Evolutionary conservation across 1,140 invertebrate genomes (phyloP).

Genomic region (Brachionus calyciflorus): DNA sequence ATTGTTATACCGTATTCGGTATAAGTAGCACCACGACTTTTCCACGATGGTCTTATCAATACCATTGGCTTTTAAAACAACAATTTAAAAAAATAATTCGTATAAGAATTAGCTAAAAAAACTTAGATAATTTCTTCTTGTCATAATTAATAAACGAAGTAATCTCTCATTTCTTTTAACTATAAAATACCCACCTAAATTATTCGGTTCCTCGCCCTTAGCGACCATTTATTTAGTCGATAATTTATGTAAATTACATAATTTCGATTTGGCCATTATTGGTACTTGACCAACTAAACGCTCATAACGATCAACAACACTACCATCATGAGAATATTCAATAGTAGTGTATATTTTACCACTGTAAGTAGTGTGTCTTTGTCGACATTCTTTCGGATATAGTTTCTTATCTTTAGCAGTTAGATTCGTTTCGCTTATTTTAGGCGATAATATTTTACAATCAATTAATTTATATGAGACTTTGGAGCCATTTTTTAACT

Average conservation of each 20-base stretch:
- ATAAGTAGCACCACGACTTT: constrained; percentile 74
- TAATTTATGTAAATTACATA: constrained; percentile 76
- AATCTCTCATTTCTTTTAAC: constrained; percentile 85
- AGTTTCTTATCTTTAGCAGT: constrained; percentile 37
- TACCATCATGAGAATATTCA: constrained; percentile 42
- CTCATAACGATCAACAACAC: constrained; percentile 17
- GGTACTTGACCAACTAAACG: constrained; percentile 26
- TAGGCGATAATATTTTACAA: constrained; percentile 30
- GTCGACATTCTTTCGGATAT: constrained; percentile 38
- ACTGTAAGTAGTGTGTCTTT: constrained; percentile 43
- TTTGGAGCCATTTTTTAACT: constrained; percentile 39
- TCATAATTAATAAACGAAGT: constrained; percentile 79
- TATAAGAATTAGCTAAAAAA: too few species aligned
- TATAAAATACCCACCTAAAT: constrained; percentile 94
- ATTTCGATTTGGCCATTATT: constrained; percentile 68
- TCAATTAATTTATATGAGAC: constrained; percentile 36
- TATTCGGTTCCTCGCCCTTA: constrained; percentile 79
- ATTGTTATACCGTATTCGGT: constrained; percentile 80
- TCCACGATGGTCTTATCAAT: constrained; percentile 77
- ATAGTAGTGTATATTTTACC: constrained; percentile 36
- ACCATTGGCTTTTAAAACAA: constrained; percentile 78
- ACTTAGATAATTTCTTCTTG: constrained; percentile 61
- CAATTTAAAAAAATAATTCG: too few species aligned
- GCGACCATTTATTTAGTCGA: constrained; percentile 72
- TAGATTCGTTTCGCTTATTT: constrained; percentile 3